Evolutionary conservation across 2,113 vertebrate genomes (phyloP).

Genomic region (Sphaerodactylus townsendi): DNA sequence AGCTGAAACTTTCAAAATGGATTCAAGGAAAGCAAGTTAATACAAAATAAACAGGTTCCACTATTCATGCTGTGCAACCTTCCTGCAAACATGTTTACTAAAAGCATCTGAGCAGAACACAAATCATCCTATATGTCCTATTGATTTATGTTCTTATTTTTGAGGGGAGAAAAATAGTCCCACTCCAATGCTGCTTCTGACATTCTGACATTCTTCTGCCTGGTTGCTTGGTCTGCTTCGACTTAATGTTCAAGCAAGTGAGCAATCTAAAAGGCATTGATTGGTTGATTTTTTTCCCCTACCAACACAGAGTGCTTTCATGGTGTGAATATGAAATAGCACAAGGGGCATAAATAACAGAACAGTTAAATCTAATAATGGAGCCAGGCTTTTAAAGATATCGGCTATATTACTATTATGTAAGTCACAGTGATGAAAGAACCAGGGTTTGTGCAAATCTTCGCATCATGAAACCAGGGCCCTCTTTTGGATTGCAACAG

Average conservation of each 20-base stretch:
- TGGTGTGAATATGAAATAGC: neutral
- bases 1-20: neutral
- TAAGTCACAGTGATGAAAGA: neutral
- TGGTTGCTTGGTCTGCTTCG: slow-evolving; percentile 15
- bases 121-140: slow-evolving; percentile 55
- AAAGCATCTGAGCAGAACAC: slow-evolving; percentile 61
- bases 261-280: slow-evolving; percentile 68
- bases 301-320: slow-evolving; percentile 38
- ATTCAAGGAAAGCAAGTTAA: neutral
- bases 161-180: slow-evolving; percentile 34
- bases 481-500: neutral
- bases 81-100: slow-evolving; percentile 43
- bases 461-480: neutral
- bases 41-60: neutral
- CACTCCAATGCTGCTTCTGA: slow-evolving; percentile 49
- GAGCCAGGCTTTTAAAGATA: neutral
- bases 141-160: slow-evolving; percentile 59
- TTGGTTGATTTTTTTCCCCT: slow-evolving; percentile 48
- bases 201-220: slow-evolving; percentile 22
- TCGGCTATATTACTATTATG: neutral
- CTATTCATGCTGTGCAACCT: neutral
- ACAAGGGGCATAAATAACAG: neutral
- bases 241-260: slow-evolving; percentile 50
- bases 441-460: neutral
- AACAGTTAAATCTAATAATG: slow-evolving; percentile 24